Percentiles rank a stretch among this genome's conserved stretches.
phyloP scores from a whole-genome alignment of 2,888 invertebrate species.

The Eudemis profundana region DNA sequence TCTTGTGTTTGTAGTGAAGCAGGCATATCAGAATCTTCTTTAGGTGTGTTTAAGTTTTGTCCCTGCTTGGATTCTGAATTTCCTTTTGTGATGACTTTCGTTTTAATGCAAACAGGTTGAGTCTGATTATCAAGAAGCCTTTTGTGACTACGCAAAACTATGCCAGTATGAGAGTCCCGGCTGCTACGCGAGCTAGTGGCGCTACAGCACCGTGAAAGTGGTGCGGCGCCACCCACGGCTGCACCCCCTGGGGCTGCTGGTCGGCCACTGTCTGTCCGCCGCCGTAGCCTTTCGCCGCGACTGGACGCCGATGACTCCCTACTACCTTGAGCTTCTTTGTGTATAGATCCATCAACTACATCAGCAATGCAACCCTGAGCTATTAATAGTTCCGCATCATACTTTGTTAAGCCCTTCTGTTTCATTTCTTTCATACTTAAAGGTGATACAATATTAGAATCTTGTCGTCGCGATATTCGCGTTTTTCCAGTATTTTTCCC shows the following conservation, averaged over 20 bases:
- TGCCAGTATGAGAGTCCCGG: constrained; percentile 81
- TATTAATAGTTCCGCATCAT: constrained; percentile 94
- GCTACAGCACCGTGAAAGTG: constrained; percentile 75
- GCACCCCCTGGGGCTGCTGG: constrained; percentile 64
- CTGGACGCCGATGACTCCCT: constrained; percentile 78
- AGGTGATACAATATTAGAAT: constrained; percentile 86
- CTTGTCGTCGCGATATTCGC: constrained; percentile 73
- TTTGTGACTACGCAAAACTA: constrained; percentile 87
- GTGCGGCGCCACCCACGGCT: constrained; percentile 66
- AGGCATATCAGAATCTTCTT: constrained; percentile 66
- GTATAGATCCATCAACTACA: constrained; percentile 78
- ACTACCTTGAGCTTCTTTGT: constrained; percentile 72
- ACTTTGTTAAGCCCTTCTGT: constrained; percentile 94
- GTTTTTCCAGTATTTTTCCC: constrained; percentile 72
- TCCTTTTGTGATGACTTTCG: constrained; percentile 63
- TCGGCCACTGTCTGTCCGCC: constrained; percentile 69
- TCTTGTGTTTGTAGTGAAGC: constrained; percentile 61
- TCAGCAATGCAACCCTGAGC: constrained; percentile 92
- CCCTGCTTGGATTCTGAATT: constrained; percentile 64
- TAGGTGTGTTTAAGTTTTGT: constrained; percentile 63
- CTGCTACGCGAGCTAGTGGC: constrained; percentile 81
- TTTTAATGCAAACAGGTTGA: constrained; percentile 65
- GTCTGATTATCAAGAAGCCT: constrained; percentile 75
- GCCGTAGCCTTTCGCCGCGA: constrained; percentile 71
- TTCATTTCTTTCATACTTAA: constrained; percentile 93